These are phyloP conservation scores for Trichomycterus rosablanca DNA, from an alignment of 2,113 vertebrate species.

Conservation along the genomic window DNA sequence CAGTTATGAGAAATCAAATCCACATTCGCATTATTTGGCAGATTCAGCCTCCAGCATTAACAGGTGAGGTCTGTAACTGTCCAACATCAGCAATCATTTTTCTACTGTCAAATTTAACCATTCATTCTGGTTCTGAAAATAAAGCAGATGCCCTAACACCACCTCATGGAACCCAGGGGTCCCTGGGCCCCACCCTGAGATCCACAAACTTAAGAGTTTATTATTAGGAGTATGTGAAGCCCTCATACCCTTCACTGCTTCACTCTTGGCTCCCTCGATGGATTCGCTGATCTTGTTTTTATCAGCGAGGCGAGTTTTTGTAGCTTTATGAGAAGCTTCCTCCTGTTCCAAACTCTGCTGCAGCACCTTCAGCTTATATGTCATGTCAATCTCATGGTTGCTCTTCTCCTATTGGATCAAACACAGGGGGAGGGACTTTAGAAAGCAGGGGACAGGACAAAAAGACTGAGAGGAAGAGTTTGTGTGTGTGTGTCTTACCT, in stretches of 20 bases:
- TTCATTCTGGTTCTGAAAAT: too few species aligned
- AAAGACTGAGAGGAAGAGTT: neutral
- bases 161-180: too few species aligned
- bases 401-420: conserved; percentile 81
- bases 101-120: too few species aligned
- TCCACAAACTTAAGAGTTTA: too few species aligned
- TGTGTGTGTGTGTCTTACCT: conserved; percentile 64
- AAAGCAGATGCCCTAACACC: too few species aligned
- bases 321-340: conserved; percentile 88
- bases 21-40: too few species aligned
- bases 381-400: conserved; percentile 97
- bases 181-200: too few species aligned
- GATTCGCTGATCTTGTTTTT: conserved; percentile 97
- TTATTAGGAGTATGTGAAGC: neutral
- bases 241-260: conserved; percentile 89
- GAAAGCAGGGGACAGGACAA: neutral
- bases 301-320: conserved; percentile 88
- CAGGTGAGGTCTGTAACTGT: too few species aligned
- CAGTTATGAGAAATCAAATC: too few species aligned
- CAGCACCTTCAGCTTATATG: conserved; percentile 92
- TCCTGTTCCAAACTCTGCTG: conserved; percentile 96
- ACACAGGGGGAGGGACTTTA: neutral
- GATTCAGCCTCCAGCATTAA: too few species aligned
- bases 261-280: conserved; percentile 95
- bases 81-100: too few species aligned